Evolutionary conservation across 2,113 vertebrate species (phyloP).

Genomic region (Spermophilus dauricus): DNA sequence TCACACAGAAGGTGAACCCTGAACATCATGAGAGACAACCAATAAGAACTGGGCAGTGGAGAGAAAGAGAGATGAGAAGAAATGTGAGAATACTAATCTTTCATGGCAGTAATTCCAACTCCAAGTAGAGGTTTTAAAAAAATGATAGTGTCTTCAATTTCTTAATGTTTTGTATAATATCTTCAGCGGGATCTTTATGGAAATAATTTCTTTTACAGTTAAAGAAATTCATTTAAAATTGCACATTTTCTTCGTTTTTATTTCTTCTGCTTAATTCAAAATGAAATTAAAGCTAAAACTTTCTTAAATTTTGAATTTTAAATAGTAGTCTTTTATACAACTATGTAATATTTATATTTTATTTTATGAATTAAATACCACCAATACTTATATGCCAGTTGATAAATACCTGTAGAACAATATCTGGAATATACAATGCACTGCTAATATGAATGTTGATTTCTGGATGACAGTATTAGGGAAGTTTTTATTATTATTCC

Average conservation of each 20-base stretch:
- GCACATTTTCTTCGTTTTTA: conserved; percentile 11
- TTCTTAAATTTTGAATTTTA: background rate
- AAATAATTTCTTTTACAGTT: background rate
- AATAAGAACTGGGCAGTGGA: background rate
- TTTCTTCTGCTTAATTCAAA: conserved; percentile 15
- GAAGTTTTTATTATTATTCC: background rate
- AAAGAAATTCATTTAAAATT: conserved; percentile 12
- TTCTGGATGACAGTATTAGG: background rate
- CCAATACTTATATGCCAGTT: background rate
- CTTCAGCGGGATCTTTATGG: background rate
- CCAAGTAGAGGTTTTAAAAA: background rate
- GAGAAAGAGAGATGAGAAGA: background rate
- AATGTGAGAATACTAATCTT: background rate
- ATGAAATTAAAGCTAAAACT: conserved; percentile 8
- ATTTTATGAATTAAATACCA: background rate
- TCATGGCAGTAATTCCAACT: background rate
- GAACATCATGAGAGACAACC: background rate
- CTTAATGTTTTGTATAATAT: background rate
- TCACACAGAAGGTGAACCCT: background rate
- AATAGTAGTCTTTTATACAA: background rate
- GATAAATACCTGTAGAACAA: background rate
- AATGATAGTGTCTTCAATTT: background rate
- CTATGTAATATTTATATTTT: background rate
- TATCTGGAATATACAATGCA: background rate
- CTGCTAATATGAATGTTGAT: background rate